These are phyloP conservation scores for Rutpela maculata DNA, from an alignment of 2,888 invertebrate species.

Conservation along the genomic window DNA sequence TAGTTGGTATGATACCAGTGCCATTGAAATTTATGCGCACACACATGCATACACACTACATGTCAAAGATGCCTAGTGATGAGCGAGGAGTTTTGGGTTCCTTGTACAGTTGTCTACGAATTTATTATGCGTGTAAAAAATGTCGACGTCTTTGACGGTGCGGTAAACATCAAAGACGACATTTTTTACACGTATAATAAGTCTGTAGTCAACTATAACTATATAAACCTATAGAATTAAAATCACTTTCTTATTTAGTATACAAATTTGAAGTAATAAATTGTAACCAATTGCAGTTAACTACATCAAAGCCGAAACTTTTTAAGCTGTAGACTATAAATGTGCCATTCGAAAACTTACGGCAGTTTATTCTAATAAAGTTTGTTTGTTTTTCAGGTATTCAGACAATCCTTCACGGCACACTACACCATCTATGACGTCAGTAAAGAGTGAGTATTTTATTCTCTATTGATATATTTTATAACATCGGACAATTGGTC, in stretches of 20 bases:
- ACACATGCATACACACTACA: too few species aligned
- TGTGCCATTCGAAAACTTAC: conserved; percentile 1
- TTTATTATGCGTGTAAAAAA: too few species aligned
- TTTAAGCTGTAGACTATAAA: background rate
- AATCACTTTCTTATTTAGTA: background rate
- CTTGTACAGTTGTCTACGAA: too few species aligned
- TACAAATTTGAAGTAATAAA: background rate
- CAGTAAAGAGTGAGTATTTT: conserved; percentile 87
- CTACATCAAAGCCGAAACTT: background rate
- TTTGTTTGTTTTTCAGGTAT: conserved; percentile 81
- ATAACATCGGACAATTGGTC: background rate
- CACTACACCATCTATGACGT: conserved; percentile 95
- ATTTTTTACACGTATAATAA: too few species aligned
- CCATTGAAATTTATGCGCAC: too few species aligned
- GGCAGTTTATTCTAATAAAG: conserved; percentile 4
- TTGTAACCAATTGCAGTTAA: background rate
- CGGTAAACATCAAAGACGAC: too few species aligned
- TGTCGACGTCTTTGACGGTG: too few species aligned
- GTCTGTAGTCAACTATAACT: too few species aligned
- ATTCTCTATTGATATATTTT: conserved; percentile 19
- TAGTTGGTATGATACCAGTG: too few species aligned
- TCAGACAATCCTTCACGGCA: conserved; percentile 89
- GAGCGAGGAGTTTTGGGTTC: too few species aligned
- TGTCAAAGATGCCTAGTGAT: too few species aligned
- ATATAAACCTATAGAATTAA: too few species aligned